These are phyloP conservation scores for Eupithecia dodoneata DNA, from an alignment of 2,888 invertebrate species.

Conservation along the genomic window DNA sequence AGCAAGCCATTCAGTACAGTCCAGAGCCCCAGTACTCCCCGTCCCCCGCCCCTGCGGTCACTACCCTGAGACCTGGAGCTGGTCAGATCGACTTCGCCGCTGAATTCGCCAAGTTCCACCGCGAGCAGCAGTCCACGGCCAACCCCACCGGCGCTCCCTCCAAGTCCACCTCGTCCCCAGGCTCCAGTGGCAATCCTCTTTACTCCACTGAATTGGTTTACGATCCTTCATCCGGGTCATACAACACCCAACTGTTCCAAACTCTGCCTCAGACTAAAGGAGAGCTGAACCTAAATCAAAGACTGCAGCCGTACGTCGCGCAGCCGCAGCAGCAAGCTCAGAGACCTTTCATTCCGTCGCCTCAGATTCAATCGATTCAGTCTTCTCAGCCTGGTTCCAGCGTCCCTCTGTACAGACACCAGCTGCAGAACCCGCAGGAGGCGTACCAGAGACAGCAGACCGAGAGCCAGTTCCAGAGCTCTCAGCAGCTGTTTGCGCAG, in stretches of 20 bases:
- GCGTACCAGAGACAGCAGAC: conserved; percentile 85
- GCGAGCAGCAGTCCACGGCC: conserved; percentile 84
- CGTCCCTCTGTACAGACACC: conserved; percentile 79
- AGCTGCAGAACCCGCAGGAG: conserved; percentile 77
- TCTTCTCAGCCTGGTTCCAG: conserved; percentile 59
- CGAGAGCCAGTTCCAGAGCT: conserved; percentile 85
- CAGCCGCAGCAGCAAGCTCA: conserved; percentile 81
- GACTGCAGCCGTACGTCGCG: conserved; percentile 89
- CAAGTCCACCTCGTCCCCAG: conserved; percentile 67
- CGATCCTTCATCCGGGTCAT: conserved; percentile 90
- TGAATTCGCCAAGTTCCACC: conserved; percentile 89
- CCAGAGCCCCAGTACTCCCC: conserved; percentile 57
- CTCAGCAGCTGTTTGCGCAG: conserved; percentile 86
- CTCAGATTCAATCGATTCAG: conserved; percentile 79
- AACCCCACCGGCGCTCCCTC: conserved; percentile 59
- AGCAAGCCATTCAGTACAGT: conserved; percentile 79
- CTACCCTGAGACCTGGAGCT: conserved; percentile 61
- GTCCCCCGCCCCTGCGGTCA: conserved; percentile 56
- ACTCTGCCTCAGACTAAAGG: conserved; percentile 89
- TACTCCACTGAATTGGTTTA: conserved; percentile 91
- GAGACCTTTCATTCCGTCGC: conserved; percentile 83
- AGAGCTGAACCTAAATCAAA: conserved; percentile 88
- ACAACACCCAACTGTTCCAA: conserved; percentile 91
- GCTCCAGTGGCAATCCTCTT: conserved; percentile 85
- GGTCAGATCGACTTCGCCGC: conserved; percentile 87